Percentiles rank a stretch among this genome's conserved stretches.
These are phyloP conservation scores for Tragelaphus scriptus DNA, from an alignment of 2,113 vertebrate species.

Conservation along the genomic window DNA sequence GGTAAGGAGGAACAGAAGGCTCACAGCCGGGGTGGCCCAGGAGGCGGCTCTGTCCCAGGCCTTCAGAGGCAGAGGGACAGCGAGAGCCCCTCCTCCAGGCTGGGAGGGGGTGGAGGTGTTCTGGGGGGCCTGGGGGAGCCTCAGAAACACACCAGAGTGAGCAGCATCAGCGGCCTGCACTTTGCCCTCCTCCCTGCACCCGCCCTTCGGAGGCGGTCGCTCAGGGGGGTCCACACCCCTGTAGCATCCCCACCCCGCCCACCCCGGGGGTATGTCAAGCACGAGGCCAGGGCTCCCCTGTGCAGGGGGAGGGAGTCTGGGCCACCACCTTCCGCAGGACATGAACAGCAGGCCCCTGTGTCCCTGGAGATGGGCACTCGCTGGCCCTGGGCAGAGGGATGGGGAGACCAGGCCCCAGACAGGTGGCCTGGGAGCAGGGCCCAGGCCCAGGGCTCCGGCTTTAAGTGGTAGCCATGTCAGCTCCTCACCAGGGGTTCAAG, in stretches of 20 bases:
- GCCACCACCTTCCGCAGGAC: background rate
- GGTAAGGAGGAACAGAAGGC: background rate
- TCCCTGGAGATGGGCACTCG: background rate
- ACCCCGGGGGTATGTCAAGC: too few species aligned
- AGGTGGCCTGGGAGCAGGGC: background rate
- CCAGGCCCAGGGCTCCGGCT: background rate
- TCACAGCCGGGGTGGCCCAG: background rate
- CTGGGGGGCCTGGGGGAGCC: background rate
- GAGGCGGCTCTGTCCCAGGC: too few species aligned
- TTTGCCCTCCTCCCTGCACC: background rate
- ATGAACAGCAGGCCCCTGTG: background rate
- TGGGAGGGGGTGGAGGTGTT: background rate
- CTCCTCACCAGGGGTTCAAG: background rate
- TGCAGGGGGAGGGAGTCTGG: background rate
- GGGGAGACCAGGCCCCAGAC: background rate
- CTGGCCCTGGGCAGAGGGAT: background rate
- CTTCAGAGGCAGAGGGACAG: background rate
- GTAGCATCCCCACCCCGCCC: background rate
- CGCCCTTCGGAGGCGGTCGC: background rate
- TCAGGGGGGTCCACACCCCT: background rate
- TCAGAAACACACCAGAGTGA: fast-evolving
- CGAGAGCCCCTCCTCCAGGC: background rate
- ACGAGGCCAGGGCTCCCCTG: background rate
- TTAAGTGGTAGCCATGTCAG: background rate
- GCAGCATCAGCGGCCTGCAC: background rate